Percentiles rank a stretch among this genome's conserved stretches.
phyloP scores from a whole-genome alignment of 2,113 vertebrate genomes.

The Mus pahari region DNA sequence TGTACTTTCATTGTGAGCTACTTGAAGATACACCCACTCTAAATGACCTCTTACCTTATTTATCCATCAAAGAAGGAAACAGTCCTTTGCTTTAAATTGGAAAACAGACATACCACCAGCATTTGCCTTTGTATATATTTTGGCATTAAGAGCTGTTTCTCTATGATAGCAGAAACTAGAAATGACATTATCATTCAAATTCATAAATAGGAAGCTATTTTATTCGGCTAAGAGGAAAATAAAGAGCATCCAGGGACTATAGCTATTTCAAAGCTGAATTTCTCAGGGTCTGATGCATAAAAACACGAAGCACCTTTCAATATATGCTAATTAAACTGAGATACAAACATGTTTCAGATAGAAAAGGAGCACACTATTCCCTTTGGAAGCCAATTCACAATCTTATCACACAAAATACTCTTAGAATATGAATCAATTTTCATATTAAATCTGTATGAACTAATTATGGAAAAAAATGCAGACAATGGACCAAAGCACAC shows the following conservation, averaged over 20 bases:
- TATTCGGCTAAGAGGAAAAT: conserved; percentile 53
- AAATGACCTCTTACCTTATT: not conserved
- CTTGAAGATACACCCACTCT: not conserved
- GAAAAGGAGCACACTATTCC: conserved; percentile 12
- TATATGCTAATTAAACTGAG: conserved; percentile 68
- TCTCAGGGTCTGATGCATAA: conserved; percentile 29
- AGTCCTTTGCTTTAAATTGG: not conserved
- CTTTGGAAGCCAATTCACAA: conserved; percentile 59
- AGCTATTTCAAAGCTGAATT: conserved; percentile 38
- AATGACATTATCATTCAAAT: conserved; percentile 45
- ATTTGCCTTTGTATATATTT: conserved; percentile 41
- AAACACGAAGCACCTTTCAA: conserved; percentile 62
- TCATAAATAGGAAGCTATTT: conserved; percentile 38
- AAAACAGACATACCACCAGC: not conserved
- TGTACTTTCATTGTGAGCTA: not conserved
- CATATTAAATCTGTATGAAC: conserved; percentile 48
- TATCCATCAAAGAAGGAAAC: not conserved
- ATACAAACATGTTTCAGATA: conserved; percentile 39
- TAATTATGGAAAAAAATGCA: conserved; percentile 57
- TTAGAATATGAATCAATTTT: conserved; percentile 64
- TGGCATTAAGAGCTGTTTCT: not conserved
- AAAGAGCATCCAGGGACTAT: not conserved
- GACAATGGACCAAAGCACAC: not conserved
- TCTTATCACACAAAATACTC: conserved; percentile 46
- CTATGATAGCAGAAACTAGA: conserved; percentile 21